These are phyloP conservation scores for Metaphire vulgaris DNA, from an alignment of 1,140 invertebrate species.

Conservation along the genomic window DNA sequence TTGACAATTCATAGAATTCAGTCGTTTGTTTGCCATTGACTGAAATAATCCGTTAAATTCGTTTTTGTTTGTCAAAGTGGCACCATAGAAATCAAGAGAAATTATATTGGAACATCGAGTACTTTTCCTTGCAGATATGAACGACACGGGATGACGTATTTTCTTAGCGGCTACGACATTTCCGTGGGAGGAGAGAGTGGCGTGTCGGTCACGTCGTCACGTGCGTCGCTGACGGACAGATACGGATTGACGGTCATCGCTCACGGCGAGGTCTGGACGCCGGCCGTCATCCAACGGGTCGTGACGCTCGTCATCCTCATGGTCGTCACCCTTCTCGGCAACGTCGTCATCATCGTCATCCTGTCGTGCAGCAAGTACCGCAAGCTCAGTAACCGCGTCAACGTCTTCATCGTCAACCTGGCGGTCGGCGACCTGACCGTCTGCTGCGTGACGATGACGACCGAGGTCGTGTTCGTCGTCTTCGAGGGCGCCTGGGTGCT, in stretches of 20 bases:
- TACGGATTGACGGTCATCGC: conserved; percentile 10
- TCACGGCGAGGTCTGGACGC: conserved; percentile 45
- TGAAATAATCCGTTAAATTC: too few species aligned
- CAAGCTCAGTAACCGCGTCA: conserved; percentile 49
- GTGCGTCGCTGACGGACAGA: conserved; percentile 18
- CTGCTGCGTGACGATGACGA: conserved; percentile 52
- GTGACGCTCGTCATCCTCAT: conserved; percentile 50
- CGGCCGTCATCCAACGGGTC: conserved; percentile 51
- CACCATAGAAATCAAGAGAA: too few species aligned
- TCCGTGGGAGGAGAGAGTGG: too few species aligned
- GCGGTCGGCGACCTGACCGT: conserved; percentile 53
- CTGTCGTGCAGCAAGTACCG: conserved; percentile 48
- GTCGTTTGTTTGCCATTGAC: too few species aligned
- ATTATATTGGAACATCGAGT: too few species aligned
- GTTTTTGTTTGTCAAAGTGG: too few species aligned
- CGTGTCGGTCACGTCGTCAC: too few species aligned
- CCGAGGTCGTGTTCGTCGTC: conserved; percentile 51
- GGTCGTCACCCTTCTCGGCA: conserved; percentile 50
- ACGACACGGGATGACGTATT: too few species aligned
- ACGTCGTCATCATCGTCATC: conserved; percentile 50
- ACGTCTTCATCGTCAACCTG: conserved; percentile 54
- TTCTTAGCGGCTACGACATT: too few species aligned
- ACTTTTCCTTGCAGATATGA: too few species aligned
- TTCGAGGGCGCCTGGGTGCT: conserved; percentile 53
- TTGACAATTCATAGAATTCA: too few species aligned